Evolutionary conservation across 2,888 invertebrate species (phyloP).

Genomic region (Pimpla rufipes): DNA sequence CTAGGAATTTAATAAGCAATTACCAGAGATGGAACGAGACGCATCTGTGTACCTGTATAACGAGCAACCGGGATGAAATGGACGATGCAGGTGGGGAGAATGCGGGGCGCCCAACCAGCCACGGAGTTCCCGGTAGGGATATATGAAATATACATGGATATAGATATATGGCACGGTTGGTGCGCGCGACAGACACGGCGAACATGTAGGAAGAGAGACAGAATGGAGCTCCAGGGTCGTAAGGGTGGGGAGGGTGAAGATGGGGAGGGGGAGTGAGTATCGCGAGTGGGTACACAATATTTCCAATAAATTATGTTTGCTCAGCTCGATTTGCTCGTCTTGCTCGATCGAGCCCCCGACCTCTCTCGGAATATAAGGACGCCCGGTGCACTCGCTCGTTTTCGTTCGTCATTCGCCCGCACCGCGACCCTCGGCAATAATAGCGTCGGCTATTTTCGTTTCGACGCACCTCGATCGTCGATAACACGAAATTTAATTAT

Average conservation of each 20-base stretch:
- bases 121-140: background rate
- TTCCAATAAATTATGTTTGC: slow-evolving; percentile 80
- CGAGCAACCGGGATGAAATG: slow-evolving; percentile 66
- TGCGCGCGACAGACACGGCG: slow-evolving; percentile 21
- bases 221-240: no score
- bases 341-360: slow-evolving; percentile 34
- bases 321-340: slow-evolving; percentile 73
- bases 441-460: slow-evolving; percentile 19
- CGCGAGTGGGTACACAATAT: slow-evolving; percentile 84
- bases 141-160: slow-evolving; percentile 18
- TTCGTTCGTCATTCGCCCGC: slow-evolving; percentile 25
- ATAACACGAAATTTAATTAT: slow-evolving; percentile 6
- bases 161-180: slow-evolving; percentile 12
- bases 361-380: slow-evolving; percentile 44
- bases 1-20: slow-evolving; percentile 83
- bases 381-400: slow-evolving; percentile 38
- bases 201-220: background rate
- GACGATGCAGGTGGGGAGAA: slow-evolving; percentile 44
- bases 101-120: slow-evolving; percentile 25
- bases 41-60: slow-evolving; percentile 81
- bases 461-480: slow-evolving; percentile 6
- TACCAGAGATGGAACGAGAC: slow-evolving; percentile 82
- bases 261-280: slow-evolving; percentile 66
- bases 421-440: slow-evolving; percentile 26
- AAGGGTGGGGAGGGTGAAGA: no score